Percentiles rank a stretch among this genome's conserved stretches.
Evolutionary conservation across 2,797 vertebrate species (phyloP).

Genomic region (Hafferia zeledoni): DNA sequence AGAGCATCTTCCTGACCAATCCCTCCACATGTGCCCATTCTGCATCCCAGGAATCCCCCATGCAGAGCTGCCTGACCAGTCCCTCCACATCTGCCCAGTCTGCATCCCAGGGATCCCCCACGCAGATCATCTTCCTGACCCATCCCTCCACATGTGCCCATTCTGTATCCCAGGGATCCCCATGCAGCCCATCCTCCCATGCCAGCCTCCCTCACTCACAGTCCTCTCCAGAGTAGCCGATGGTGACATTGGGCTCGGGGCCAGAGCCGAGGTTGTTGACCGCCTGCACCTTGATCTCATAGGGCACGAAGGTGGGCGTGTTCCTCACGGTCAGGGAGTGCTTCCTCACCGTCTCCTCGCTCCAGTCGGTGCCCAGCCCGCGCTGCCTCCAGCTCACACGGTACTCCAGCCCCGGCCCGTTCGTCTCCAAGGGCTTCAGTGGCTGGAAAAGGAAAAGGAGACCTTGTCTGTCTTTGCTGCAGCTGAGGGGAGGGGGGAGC

Average conservation of each 20-base stretch:
- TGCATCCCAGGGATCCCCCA: no score
- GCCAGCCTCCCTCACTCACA: slow-evolving; percentile 79
- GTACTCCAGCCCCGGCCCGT: slow-evolving; percentile 93
- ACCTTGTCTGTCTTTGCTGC: not conserved
- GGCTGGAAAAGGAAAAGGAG: slow-evolving; percentile 77
- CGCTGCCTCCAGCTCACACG: slow-evolving; percentile 88
- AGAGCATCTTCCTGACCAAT: no score
- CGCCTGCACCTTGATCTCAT: slow-evolving; percentile 92
- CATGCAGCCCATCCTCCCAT: rapidly evolving
- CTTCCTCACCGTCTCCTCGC: slow-evolving; percentile 86
- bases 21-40: no score
- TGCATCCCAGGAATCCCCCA: no score
- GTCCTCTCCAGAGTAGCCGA: slow-evolving; percentile 92
- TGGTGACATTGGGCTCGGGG: slow-evolving; percentile 85
- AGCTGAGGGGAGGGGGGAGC: not conserved
- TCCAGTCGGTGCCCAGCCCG: slow-evolving; percentile 84
- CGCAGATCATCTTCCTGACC: not conserved
- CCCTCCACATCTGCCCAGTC: rapidly evolving
- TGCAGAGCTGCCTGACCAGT: not conserved
- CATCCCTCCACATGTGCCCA: rapidly evolving
- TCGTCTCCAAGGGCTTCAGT: slow-evolving; percentile 85
- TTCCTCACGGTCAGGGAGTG: slow-evolving; percentile 88
- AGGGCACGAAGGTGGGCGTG: slow-evolving; percentile 90
- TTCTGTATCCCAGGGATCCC: not conserved
- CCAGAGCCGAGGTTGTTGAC: slow-evolving; percentile 87